These are phyloP conservation scores for Peromyscus californicus DNA, from an alignment of 2,113 vertebrate genomes.

Conservation along the genomic window DNA sequence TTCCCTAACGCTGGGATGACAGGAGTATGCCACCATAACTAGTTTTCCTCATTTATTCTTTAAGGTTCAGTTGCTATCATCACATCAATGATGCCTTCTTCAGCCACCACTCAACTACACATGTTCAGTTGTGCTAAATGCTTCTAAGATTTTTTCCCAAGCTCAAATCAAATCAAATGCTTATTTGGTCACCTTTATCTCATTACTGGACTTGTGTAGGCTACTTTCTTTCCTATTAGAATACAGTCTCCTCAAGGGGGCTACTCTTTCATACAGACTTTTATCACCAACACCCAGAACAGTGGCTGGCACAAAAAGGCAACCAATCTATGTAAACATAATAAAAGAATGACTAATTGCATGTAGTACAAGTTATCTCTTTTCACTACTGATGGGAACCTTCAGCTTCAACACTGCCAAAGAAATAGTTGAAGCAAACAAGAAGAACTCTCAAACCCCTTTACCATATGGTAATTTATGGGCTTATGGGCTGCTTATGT, in stretches of 20 bases:
- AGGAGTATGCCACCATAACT: background rate
- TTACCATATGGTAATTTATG: conserved; percentile 22
- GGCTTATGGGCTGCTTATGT: conserved; percentile 1
- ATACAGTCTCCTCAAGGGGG: background rate
- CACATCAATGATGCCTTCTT: background rate
- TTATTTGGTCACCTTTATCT: background rate
- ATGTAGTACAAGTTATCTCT: background rate
- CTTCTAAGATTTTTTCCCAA: conserved; percentile 20
- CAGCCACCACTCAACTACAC: conserved; percentile 1
- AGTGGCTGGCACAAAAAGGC: conserved; percentile 3
- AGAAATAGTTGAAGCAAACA: conserved; percentile 6
- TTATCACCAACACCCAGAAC: conserved; percentile 14
- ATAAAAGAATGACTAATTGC: conserved; percentile 12
- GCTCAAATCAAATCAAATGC: too few relatives aligned
- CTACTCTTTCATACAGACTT: conserved; percentile 16
- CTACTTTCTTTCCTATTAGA: background rate
- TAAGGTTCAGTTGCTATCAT: background rate
- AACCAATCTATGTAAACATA: background rate
- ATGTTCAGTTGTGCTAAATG: conserved; percentile 10
- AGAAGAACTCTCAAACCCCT: background rate
- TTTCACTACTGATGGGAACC: background rate
- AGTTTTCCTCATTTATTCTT: background rate
- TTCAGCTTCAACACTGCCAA: background rate
- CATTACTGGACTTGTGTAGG: background rate
- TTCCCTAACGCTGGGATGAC: background rate